Evolutionary conservation across 2,888 invertebrate species (phyloP).

Genomic region (Smittia sp.): DNA sequence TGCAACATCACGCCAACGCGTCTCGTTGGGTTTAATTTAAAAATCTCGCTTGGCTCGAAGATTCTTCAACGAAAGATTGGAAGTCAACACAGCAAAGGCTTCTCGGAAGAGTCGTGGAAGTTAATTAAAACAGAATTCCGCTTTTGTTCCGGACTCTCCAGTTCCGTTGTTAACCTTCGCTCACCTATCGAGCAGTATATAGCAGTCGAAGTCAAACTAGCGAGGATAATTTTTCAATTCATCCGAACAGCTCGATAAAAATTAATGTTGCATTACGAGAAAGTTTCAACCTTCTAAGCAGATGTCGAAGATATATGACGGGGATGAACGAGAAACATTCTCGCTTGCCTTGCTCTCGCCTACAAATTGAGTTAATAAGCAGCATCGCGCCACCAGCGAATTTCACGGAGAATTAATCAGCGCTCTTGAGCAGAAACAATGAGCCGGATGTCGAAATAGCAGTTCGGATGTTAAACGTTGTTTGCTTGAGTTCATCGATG

Average conservation of each 20-base stretch:
- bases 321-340: neutral
- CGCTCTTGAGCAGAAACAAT: neutral
- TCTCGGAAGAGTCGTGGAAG: neutral
- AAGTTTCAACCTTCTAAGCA: neutral
- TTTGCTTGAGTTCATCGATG: neutral
- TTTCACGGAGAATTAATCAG: constrained; percentile 23
- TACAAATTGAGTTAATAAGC: neutral
- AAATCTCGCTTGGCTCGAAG: too few species aligned
- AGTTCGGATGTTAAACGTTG: neutral
- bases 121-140: neutral
- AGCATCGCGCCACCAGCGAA: neutral
- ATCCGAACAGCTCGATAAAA: neutral
- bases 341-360: neutral
- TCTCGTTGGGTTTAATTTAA: neutral
- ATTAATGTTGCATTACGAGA: constrained; percentile 5
- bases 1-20: neutral
- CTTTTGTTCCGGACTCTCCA: neutral
- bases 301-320: constrained; percentile 3
- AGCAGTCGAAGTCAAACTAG: too few species aligned
- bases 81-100: neutral
- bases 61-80: neutral
- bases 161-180: too few species aligned
- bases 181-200: too few species aligned
- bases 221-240: constrained; percentile 1
- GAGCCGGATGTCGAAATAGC: neutral